Percentiles rank a stretch among this genome's conserved stretches.
phyloP scores from a whole-genome alignment of 2,113 vertebrate genomes.

The Burhinus bistriatus region DNA sequence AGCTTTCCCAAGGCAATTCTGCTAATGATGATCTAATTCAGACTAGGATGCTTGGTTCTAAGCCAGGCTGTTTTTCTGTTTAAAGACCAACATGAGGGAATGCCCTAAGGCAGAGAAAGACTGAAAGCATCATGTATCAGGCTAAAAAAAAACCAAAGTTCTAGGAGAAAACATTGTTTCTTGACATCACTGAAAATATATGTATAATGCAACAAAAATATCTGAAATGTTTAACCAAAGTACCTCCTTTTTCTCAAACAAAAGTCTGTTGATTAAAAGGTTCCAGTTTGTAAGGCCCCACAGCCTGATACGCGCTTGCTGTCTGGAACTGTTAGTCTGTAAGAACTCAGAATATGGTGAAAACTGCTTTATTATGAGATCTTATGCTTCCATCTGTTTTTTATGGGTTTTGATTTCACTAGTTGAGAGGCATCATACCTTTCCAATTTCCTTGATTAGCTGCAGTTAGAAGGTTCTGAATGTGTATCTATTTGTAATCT shows the following conservation, averaged over 20 bases:
- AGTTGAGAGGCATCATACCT: neutral
- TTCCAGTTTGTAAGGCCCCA: neutral
- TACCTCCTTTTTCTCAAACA: neutral
- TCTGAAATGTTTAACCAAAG: neutral
- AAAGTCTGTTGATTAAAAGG: neutral
- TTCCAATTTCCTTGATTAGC: constrained; percentile 40
- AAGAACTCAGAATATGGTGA: neutral
- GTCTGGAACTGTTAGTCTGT: neutral
- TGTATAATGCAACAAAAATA: neutral
- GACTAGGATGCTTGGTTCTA: neutral
- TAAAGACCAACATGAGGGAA: neutral
- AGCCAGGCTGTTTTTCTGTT: neutral
- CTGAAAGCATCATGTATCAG: neutral
- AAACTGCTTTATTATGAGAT: neutral
- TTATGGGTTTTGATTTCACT: neutral
- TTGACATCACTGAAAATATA: neutral
- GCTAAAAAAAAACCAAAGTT: neutral
- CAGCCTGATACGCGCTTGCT: neutral
- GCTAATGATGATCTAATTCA: neutral
- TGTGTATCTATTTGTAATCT: constrained; percentile 14
- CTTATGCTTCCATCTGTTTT: neutral
- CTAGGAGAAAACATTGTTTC: neutral
- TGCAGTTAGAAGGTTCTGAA: constrained; percentile 11
- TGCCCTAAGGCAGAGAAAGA: neutral
- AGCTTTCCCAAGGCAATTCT: neutral